Evolutionary conservation across 2,113 vertebrate genomes (phyloP).

Genomic region (Origma solitaria): DNA sequence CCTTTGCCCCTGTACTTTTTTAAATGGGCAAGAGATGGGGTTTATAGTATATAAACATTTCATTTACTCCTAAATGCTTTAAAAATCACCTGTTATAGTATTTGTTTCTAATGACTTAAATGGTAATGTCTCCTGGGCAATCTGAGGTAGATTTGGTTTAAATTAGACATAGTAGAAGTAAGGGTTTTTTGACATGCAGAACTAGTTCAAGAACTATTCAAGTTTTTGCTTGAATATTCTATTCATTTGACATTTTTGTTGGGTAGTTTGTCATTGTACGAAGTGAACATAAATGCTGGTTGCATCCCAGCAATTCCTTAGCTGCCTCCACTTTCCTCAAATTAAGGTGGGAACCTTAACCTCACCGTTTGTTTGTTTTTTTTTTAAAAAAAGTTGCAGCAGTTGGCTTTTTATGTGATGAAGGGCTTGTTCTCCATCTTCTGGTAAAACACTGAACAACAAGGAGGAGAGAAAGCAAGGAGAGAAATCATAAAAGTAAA

Average conservation of each 20-base stretch:
- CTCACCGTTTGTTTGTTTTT: too few relatives aligned
- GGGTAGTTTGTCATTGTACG: background rate
- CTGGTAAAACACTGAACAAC: background rate
- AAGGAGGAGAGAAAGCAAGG: background rate
- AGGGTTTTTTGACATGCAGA: background rate
- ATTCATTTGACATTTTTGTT: background rate
- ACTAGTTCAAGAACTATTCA: background rate
- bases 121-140: background rate
- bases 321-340: background rate
- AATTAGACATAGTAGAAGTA: background rate
- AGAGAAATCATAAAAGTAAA: background rate
- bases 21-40: background rate
- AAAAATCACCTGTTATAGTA: background rate
- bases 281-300: background rate
- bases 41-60: background rate
- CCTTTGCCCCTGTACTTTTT: background rate
- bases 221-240: background rate
- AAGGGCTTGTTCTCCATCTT: conserved; percentile 24
- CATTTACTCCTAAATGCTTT: background rate
- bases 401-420: background rate
- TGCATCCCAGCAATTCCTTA: background rate
- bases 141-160: background rate
- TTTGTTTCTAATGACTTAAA: background rate
- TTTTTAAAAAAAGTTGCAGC: background rate
- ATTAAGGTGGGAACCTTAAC: background rate